A percentile compares a stretch with the other conserved stretches of the same genome.
Conservation (phyloP, 2,797 vertebrate genomes). For the Lithobates pipiens region DNA sequence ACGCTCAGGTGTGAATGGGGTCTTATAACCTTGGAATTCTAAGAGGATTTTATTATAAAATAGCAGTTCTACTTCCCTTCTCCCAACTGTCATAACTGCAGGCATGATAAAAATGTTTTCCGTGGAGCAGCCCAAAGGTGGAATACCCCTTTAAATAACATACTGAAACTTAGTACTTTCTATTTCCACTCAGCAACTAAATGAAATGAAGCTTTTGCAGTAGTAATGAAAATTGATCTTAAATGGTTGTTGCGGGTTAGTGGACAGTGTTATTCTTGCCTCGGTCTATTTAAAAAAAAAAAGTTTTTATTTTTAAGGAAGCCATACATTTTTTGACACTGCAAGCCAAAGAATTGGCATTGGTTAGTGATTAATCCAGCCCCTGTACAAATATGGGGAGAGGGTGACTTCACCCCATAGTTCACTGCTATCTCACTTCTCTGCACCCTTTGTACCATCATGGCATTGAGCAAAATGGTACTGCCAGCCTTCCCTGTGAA, state of each 20-base stretch:
- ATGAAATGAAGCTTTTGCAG: background rate
- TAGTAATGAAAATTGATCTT: background rate
- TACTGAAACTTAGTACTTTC: background rate
- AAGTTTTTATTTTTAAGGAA: no score
- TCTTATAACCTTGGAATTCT: no score
- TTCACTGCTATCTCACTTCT: background rate
- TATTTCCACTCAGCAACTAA: background rate
- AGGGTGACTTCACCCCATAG: conserved; percentile 2
- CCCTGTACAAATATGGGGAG: background rate
- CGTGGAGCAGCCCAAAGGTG: no score
- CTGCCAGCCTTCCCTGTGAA: conserved; percentile 47
- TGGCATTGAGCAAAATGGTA: conserved; percentile 43
- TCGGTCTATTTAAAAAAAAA: no score
- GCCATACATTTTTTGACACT: background rate
- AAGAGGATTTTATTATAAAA: no score
- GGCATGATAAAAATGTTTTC: no score
- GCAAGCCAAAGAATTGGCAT: no score
- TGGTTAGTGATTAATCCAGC: background rate
- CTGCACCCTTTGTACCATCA: conserved; percentile 43
- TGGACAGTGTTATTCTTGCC: no score
- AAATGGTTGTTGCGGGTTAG: background rate
- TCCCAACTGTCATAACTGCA: no score
- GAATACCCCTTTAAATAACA: no score
- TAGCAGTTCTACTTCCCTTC: no score
- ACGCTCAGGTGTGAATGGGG: no score